Percentiles rank a stretch among this genome's conserved stretches.
Evolutionary conservation across 2,797 vertebrate genomes (phyloP).

Genomic region (Eulemur albifrons): DNA sequence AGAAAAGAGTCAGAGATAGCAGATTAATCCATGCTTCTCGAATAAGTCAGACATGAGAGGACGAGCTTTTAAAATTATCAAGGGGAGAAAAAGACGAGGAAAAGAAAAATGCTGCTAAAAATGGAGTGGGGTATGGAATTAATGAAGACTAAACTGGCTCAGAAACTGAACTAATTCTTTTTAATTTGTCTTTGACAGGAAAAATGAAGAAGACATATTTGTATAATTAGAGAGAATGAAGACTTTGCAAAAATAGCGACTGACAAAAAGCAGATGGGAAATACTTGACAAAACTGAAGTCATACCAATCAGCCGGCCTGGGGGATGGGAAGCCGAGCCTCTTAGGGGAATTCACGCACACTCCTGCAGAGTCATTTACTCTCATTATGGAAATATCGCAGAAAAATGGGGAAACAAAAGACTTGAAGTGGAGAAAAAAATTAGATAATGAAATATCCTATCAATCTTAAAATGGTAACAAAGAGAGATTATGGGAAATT

Average conservation of each 20-base stretch:
- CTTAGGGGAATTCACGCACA: constrained; percentile 16
- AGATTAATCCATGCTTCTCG: constrained; percentile 57
- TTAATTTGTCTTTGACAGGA: constrained; percentile 77
- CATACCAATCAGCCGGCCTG: background rate
- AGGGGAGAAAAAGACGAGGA: background rate
- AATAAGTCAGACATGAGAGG: constrained; percentile 52
- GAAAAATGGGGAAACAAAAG: constrained; percentile 54
- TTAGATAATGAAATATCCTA: constrained; percentile 20
- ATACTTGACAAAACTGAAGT: constrained; percentile 49
- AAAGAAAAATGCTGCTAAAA: constrained; percentile 68
- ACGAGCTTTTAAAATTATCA: constrained; percentile 63
- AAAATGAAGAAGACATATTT: constrained; percentile 76
- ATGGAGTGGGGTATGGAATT: constrained; percentile 62
- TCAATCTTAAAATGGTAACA: constrained; percentile 21
- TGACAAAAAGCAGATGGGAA: constrained; percentile 72
- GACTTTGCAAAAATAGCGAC: constrained; percentile 72
- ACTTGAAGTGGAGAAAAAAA: background rate
- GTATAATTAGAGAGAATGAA: constrained; percentile 75
- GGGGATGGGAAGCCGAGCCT: background rate
- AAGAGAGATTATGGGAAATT: background rate
- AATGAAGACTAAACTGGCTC: constrained; percentile 71
- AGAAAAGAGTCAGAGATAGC: constrained; percentile 40
- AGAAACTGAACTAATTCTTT: constrained; percentile 75
- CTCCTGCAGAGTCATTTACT: constrained; percentile 43
- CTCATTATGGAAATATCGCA: constrained; percentile 41